phyloP scores from a whole-genome alignment of 1,140 invertebrate genomes.

The Asbolus verrucosus region DNA sequence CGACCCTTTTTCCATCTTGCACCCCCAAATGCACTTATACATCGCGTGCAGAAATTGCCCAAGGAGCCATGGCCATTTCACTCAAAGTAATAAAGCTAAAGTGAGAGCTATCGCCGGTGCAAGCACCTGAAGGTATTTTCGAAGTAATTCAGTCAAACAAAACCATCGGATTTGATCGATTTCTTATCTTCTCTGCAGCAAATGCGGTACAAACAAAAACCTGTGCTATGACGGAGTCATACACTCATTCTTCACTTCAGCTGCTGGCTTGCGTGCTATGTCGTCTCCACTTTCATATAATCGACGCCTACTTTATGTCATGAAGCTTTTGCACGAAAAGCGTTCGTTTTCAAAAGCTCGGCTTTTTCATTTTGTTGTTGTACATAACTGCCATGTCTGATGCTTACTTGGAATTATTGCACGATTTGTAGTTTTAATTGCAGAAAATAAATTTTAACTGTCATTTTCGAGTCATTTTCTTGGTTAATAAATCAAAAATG shows the following conservation, averaged over 20 bases:
- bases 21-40: constrained; percentile 31
- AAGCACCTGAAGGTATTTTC: not conserved
- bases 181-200: not conserved
- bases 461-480: not conserved
- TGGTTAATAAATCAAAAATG: not conserved
- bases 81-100: constrained; percentile 19
- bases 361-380: constrained; percentile 14
- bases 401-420: constrained; percentile 19
- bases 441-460: not conserved
- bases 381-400: constrained; percentile 24
- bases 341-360: constrained; percentile 37
- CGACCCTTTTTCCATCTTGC: constrained; percentile 31
- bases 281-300: constrained; percentile 48
- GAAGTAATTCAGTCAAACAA: not conserved
- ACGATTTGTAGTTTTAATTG: constrained; percentile 7
- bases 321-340: constrained; percentile 46
- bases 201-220: too few species aligned
- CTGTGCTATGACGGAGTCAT: constrained; percentile 5
- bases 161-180: not conserved
- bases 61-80: not conserved
- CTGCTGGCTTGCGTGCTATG: constrained; percentile 47
- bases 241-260: constrained; percentile 5
- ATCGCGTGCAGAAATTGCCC: constrained; percentile 7
- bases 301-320: constrained; percentile 49
- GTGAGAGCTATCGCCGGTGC: constrained; percentile 11